Conservation (phyloP, 2,797 vertebrate species). For the Typhlichthys subterraneus region DNA sequence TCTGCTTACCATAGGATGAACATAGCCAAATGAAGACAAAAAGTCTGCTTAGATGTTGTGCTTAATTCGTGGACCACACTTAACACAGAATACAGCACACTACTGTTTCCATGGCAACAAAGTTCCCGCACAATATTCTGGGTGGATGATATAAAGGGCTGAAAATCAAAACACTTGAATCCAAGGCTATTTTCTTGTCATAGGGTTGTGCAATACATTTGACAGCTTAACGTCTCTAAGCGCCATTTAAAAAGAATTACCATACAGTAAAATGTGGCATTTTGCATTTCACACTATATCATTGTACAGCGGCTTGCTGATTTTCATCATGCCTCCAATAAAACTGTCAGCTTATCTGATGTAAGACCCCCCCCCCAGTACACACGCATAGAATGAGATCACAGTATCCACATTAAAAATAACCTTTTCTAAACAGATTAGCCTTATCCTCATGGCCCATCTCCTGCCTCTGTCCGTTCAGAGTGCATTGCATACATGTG, state of each 20-base stretch:
- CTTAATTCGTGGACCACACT: constrained; percentile 65
- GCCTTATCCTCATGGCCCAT: constrained; percentile 41
- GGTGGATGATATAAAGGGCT: constrained; percentile 42
- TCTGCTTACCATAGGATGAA: constrained; percentile 11
- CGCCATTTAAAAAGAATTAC: constrained; percentile 18
- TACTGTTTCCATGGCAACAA: constrained; percentile 78
- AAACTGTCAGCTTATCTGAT: constrained; percentile 15
- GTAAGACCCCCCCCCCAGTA: constrained; percentile 1
- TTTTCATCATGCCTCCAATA: constrained; percentile 25
- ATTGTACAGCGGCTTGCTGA: neutral
- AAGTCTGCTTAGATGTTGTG: constrained; percentile 54
- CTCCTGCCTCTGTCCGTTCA: constrained; percentile 43
- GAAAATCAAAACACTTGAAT: constrained; percentile 33
- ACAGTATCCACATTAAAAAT: constrained; percentile 47
- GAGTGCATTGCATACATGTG: constrained; percentile 44
- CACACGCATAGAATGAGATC: constrained; percentile 2
- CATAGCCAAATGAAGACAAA: constrained; percentile 27
- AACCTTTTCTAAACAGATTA: constrained; percentile 64
- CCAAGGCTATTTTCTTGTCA: constrained; percentile 39
- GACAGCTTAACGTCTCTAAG: constrained; percentile 20
- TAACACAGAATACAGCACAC: constrained; percentile 58
- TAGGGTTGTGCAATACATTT: constrained; percentile 19
- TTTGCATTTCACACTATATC: constrained; percentile 3
- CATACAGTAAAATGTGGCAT: constrained; percentile 18
- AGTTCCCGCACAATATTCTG: constrained; percentile 64